phyloP scores from a whole-genome alignment of 2,113 vertebrate genomes.

The Propithecus coquereli region DNA sequence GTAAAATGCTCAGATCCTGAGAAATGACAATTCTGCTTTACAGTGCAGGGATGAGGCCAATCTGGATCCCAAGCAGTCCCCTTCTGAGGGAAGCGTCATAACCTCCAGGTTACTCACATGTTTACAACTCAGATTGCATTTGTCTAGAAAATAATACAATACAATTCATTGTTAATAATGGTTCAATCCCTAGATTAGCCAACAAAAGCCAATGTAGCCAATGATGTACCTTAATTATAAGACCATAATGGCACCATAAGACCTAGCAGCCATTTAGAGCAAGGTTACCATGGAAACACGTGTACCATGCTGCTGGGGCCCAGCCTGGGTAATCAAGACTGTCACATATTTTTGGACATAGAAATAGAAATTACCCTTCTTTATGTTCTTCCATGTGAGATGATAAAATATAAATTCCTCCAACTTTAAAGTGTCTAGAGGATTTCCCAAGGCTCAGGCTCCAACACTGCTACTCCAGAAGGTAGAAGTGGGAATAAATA shows the following conservation, averaged over 20 bases:
- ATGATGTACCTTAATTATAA: not conserved
- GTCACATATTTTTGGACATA: not conserved
- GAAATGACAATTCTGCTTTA: not conserved
- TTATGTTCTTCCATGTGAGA: no score
- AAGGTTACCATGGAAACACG: not conserved
- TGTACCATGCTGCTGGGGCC: fast-evolving
- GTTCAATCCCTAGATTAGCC: not conserved
- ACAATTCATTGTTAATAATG: not conserved
- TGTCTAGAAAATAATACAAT: not conserved
- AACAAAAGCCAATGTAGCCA: not conserved
- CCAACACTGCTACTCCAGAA: not conserved
- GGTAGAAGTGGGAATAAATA: no score
- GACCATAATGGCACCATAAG: not conserved
- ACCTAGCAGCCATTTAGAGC: not conserved
- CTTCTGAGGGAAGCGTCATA: not conserved
- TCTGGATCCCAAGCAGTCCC: not conserved
- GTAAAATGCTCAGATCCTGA: not conserved
- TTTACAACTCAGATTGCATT: not conserved
- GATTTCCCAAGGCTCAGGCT: not conserved
- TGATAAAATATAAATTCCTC: not conserved
- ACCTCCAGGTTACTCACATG: not conserved
- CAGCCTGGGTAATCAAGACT: not conserved
- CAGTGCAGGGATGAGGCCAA: not conserved
- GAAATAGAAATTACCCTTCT: not conserved
- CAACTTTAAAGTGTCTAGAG: not conserved